These are phyloP conservation scores for Tetragonula carbonaria DNA, from an alignment of 2,888 invertebrate species.

Conservation along the genomic window DNA sequence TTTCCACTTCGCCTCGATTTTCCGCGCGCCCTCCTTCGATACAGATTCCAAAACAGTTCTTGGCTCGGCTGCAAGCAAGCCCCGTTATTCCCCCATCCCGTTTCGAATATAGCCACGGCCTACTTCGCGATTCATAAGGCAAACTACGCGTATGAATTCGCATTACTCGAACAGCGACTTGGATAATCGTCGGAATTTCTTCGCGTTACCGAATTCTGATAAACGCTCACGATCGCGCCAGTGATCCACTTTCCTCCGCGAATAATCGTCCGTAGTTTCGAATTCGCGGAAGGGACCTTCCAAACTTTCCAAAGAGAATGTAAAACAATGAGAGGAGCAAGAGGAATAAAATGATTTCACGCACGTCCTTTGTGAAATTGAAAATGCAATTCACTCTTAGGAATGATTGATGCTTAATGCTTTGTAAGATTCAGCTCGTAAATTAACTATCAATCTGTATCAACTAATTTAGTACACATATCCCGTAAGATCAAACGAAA, in stretches of 20 bases:
- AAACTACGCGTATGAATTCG: slow-evolving; percentile 68
- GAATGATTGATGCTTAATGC: too few species aligned
- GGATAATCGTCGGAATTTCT: slow-evolving; percentile 41
- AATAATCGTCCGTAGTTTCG: slow-evolving; percentile 17
- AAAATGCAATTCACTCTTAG: too few species aligned
- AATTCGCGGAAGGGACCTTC: background rate
- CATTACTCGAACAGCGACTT: slow-evolving; percentile 50
- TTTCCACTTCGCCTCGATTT: slow-evolving; percentile 45
- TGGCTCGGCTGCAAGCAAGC: slow-evolving; percentile 23
- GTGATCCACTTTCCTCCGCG: slow-evolving; percentile 15
- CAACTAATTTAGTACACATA: too few species aligned
- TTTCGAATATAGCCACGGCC: slow-evolving; percentile 49
- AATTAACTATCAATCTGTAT: too few species aligned
- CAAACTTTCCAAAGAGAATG: background rate
- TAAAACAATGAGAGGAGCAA: background rate
- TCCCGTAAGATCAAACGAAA: too few species aligned
- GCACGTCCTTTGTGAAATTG: too few species aligned
- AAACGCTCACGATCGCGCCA: slow-evolving; percentile 25
- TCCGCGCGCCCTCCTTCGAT: slow-evolving; percentile 34
- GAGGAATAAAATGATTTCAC: background rate
- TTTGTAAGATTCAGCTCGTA: too few species aligned
- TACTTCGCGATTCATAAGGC: slow-evolving; percentile 66
- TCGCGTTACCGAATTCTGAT: slow-evolving; percentile 24
- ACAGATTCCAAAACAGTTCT: slow-evolving; percentile 58
- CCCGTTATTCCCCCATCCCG: slow-evolving; percentile 31